A percentile compares a stretch with the other conserved stretches of the same genome.
phyloP scores from a whole-genome alignment of 2,888 invertebrate genomes.

The Spilarctia lutea region DNA sequence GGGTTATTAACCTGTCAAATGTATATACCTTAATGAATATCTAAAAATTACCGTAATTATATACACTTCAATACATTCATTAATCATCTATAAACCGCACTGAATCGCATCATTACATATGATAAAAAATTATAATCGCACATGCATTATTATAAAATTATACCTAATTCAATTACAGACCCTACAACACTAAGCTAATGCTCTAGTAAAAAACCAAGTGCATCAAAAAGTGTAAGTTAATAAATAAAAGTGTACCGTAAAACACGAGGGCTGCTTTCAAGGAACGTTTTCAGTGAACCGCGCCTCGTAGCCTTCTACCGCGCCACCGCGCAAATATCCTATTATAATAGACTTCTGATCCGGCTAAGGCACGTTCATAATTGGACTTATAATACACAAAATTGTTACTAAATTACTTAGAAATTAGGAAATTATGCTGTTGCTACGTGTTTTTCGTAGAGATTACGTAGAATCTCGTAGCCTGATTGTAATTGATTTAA shows the following conservation, averaged over 20 bases:
- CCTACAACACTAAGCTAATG: too few relatives aligned
- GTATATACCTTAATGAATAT: slow-evolving; percentile 25
- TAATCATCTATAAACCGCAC: slow-evolving; percentile 25
- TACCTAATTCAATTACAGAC: not conserved
- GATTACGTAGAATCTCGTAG: slow-evolving; percentile 32
- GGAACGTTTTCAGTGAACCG: slow-evolving; percentile 51
- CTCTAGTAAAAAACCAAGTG: slow-evolving; percentile 19
- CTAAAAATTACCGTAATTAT: slow-evolving; percentile 24
- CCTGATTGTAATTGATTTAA: slow-evolving; percentile 19
- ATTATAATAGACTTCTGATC: slow-evolving; percentile 70
- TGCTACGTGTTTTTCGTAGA: slow-evolving; percentile 33
- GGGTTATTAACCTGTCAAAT: slow-evolving; percentile 40
- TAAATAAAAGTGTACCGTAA: slow-evolving; percentile 56
- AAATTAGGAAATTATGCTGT: slow-evolving; percentile 15
- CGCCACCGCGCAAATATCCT: slow-evolving; percentile 66
- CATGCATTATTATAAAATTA: slow-evolving; percentile 18
- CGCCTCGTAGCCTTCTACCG: slow-evolving; percentile 65
- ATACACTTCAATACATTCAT: slow-evolving; percentile 26
- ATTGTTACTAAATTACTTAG: slow-evolving; percentile 33
- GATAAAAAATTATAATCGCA: slow-evolving; percentile 31
- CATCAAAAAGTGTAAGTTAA: slow-evolving; percentile 16
- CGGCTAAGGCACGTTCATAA: slow-evolving; percentile 59
- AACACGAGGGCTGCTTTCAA: slow-evolving; percentile 30
- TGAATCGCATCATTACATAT: slow-evolving; percentile 11
- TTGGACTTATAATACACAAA: slow-evolving; percentile 37